Conservation (phyloP, 2,113 vertebrate genomes). For the Tupaia tana region DNA sequence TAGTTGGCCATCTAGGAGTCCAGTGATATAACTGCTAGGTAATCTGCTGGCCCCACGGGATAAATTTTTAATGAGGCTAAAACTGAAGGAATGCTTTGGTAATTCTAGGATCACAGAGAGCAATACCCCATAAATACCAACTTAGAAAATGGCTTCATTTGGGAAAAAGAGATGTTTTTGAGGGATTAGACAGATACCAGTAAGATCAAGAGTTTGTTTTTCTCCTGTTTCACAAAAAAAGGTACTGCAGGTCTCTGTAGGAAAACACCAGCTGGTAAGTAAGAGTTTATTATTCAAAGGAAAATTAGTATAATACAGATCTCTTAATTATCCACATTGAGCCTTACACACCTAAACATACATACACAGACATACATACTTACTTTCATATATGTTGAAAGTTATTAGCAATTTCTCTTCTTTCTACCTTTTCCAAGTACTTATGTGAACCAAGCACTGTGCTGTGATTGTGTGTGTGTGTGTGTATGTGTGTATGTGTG, state of each 20-base stretch:
- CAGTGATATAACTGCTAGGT: no score
- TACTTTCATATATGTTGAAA: not conserved
- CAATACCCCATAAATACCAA: not conserved
- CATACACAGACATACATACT: not conserved
- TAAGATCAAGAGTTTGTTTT: not conserved
- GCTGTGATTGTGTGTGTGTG: not conserved
- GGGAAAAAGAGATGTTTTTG: not conserved
- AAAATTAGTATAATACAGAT: not conserved
- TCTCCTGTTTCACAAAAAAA: slow-evolving; percentile 9
- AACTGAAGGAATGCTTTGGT: not conserved
- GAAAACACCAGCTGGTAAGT: slow-evolving; percentile 19
- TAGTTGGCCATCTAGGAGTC: no score
- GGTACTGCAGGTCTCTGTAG: not conserved
- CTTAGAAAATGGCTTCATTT: not conserved
- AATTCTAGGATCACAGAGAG: not conserved
- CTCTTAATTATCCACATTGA: not conserved
- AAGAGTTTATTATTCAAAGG: slow-evolving; percentile 42
- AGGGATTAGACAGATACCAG: not conserved
- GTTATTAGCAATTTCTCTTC: not conserved
- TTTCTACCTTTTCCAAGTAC: not conserved
- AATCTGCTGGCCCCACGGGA: not conserved
- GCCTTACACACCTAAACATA: not conserved
- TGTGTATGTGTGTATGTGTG: not conserved
- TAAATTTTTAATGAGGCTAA: not conserved
- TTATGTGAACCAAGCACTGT: not conserved